Percentiles rank a stretch among this genome's conserved stretches.
These are phyloP conservation scores for Myocastor coypus DNA, from an alignment of 2,113 vertebrate genomes.

Conservation along the genomic window DNA sequence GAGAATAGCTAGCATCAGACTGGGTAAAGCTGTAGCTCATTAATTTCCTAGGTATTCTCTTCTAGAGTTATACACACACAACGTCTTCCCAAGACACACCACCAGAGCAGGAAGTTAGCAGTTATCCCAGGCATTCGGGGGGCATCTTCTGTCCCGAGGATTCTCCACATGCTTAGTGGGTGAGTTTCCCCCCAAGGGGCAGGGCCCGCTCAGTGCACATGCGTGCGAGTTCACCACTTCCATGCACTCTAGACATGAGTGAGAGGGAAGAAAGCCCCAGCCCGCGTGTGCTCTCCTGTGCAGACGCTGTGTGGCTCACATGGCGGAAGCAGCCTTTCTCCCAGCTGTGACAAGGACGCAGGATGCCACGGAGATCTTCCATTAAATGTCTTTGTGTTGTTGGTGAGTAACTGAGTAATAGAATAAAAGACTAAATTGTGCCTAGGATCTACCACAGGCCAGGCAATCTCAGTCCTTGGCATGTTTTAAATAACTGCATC, in stretches of 20 bases:
- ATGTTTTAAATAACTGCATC: background rate
- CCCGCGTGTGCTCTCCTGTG: slow-evolving; percentile 17
- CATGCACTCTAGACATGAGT: background rate
- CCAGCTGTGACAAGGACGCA: background rate
- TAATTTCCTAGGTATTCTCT: slow-evolving; percentile 67
- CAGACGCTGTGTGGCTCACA: background rate
- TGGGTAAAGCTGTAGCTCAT: slow-evolving; percentile 45
- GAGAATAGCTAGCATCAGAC: slow-evolving; percentile 48
- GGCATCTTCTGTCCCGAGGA: slow-evolving; percentile 36
- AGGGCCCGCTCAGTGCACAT: background rate
- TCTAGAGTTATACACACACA: background rate
- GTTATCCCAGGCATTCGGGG: background rate
- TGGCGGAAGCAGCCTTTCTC: slow-evolving; percentile 12
- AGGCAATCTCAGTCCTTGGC: background rate
- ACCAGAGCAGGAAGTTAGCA: background rate
- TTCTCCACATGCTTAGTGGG: background rate
- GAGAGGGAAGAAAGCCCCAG: background rate
- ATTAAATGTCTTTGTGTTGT: background rate
- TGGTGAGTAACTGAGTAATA: background rate
- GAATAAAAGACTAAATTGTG: background rate
- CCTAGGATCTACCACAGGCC: background rate
- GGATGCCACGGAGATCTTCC: slow-evolving; percentile 33
- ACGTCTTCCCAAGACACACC: background rate
- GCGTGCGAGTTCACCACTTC: background rate
- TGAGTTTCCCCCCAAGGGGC: background rate